Percentiles rank a stretch among this genome's conserved stretches.
Evolutionary conservation across 1,140 invertebrate species (phyloP).

Genomic region (Hirudo medicinalis): DNA sequence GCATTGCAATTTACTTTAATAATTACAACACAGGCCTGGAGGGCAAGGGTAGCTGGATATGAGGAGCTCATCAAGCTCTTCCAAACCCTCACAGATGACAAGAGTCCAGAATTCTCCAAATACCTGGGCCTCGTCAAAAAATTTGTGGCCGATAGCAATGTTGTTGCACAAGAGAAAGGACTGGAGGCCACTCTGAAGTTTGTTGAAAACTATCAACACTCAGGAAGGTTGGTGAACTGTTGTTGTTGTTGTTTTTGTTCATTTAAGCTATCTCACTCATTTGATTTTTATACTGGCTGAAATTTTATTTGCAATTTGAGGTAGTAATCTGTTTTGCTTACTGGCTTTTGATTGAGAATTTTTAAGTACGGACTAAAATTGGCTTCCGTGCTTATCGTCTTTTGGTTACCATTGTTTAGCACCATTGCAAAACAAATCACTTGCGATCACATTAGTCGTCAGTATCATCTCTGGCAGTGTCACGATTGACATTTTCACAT

Average conservation of each 20-base stretch:
- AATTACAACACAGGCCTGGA: slow-evolving; percentile 56
- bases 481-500: too few species aligned
- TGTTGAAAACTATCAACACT: slow-evolving; percentile 64
- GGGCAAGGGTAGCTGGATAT: slow-evolving; percentile 79
- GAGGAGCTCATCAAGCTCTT: slow-evolving; percentile 83
- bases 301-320: too few species aligned
- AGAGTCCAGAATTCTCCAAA: slow-evolving; percentile 80
- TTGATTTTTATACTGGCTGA: not conserved
- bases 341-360: not conserved
- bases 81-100: slow-evolving; percentile 59
- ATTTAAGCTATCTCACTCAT: not conserved
- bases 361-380: not conserved
- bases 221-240: slow-evolving; percentile 45
- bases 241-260: not conserved
- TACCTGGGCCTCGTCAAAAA: slow-evolving; percentile 83
- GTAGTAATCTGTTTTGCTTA: too few species aligned
- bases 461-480: slow-evolving; percentile 22
- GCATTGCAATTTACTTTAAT: not conserved
- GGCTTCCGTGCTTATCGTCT: not conserved
- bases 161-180: slow-evolving; percentile 85
- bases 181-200: slow-evolving; percentile 76
- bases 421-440: not conserved
- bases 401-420: not conserved
- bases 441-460: not conserved
- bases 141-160: slow-evolving; percentile 87